Evolutionary conservation across 2,797 vertebrate genomes (phyloP), one percentile per base, ranked within the genome.

Genomic region (Balearica regulorum): DNA sequence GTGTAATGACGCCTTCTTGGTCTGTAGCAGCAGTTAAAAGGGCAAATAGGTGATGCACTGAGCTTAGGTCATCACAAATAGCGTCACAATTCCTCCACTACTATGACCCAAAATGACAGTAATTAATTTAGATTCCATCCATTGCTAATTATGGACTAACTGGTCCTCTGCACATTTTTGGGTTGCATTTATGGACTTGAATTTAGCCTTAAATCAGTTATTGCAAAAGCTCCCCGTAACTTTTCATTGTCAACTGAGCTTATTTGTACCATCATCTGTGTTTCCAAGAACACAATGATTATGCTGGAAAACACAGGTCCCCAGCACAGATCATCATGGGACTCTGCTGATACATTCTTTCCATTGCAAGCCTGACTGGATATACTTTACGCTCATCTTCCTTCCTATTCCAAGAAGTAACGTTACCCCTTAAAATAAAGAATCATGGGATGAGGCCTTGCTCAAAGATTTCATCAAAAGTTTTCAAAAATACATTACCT

Each of bases 1-100:
- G 57, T 18, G 5, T 15, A 60, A 21, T 0, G 0, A 3, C 9
- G 5, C 41, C n/a, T 15, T 8, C 54, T 22, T 37, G 8, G 53
- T n/a, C 64, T 41, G n/a, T 0, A 64, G 51, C 41, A 65, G 66
- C 68, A 64, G 58, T 44, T 73, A 28, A 44, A 35, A 68, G 25
- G 31, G 31, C 44, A 79, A 66, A 58, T 0, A 61, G n/a, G 44
- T 8, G 37, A 66, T 21, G 24, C 37, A 31, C 10, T 20, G 62
- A 90, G 54, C 49, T 65, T 20, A 37, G 64, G 28, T 8, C 8
- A 64, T 31, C 70, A 60, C 10, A 54, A 44, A 54, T 2, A 21
- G 35, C 5, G 5, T 39, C 19, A 16, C 54, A 68, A 13, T 21
- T 72, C 54, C 64, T 60, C 62, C 9, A 10, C 44, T 41, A 43